phyloP scores from a whole-genome alignment of 1,140 invertebrate species.

The Brachionus paranguensis region DNA sequence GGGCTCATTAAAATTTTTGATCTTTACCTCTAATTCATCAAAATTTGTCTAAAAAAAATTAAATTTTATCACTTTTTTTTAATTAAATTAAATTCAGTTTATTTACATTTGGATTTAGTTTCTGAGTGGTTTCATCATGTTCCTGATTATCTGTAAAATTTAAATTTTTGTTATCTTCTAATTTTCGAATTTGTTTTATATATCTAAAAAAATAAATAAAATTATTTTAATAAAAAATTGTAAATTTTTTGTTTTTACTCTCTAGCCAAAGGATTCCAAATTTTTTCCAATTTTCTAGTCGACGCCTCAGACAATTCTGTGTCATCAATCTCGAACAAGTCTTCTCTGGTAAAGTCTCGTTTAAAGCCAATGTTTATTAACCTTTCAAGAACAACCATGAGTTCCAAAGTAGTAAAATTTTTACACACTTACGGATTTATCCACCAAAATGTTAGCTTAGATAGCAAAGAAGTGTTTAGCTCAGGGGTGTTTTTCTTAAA shows the following conservation, averaged over 20 bases:
- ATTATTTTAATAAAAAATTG: not conserved
- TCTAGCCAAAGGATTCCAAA: conserved; percentile 11
- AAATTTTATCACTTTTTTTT: not conserved
- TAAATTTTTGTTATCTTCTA: conserved; percentile 10
- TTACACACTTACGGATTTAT: conserved; percentile 9
- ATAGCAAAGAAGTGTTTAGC: not conserved
- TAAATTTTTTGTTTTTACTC: not conserved
- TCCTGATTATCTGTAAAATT: not conserved
- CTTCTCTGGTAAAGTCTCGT: conserved; percentile 5
- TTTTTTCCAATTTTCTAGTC: not conserved
- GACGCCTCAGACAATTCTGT: not conserved
- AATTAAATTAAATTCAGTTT: not conserved
- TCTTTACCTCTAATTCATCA: not conserved
- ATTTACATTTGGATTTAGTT: not conserved
- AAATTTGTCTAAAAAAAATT: not conserved
- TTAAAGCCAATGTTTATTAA: conserved; percentile 38
- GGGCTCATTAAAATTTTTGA: not conserved
- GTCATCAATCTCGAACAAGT: conserved; percentile 24
- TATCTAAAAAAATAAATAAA: not conserved
- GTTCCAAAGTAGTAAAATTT: not conserved
- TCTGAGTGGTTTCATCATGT: not conserved
- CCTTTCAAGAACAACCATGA: not conserved
- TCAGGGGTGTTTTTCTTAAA: conserved; percentile 9
- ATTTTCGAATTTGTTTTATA: not conserved
- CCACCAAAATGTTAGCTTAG: conserved; percentile 33